Base-by-base conservation (phyloP, 2,113 vertebrate species). In the Typhlomys cinereus region DNA sequence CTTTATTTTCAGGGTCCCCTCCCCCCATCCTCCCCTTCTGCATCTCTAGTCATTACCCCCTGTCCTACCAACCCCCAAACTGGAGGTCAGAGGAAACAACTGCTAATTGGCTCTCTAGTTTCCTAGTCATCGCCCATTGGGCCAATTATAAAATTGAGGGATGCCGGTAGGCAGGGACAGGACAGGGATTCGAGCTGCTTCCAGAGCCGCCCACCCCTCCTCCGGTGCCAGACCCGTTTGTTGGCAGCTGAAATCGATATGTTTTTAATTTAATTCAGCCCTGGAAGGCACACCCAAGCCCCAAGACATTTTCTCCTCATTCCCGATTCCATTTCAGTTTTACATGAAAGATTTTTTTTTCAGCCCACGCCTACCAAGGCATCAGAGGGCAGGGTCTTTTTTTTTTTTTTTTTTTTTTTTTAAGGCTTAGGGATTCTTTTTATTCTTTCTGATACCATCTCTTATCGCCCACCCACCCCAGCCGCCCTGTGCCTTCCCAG, bases 271-370 rank as follows among this genome's bases (percentile, higher is more conserved):
- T 98, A 98, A 99, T 98, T 96, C 96, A 97, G 98, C 97, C 96
- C 98, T 98, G 94, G 95, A 93, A 97, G 98, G 98, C 98, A 95
- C 98, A 95, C 94, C 86, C 96, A 0, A 92, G 95, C 97, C 98
- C 98, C 98, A 85, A 98, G 98, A 98, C 94, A 97, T 98, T 97
- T 97, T 82, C 95, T 93, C 96, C 97, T 98, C 98, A 98, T 99
- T 98, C 97, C 44, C 97, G 96, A 99, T 99, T 98, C 98, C 97
- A 98, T 97, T 99, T 96, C 95, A 96, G 97, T 94, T 88, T 98
- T 98, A 98, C 98, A 98, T 99, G 98, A 99, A 99, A 98, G 98
- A 97, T 98, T 97, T 96, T n/a, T 97, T 98, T 97, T 96, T 39
- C 97, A 96, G 97, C 98, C 98, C 98, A 97, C 97, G 67, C 97